Base-by-base conservation (phyloP, 2,888 invertebrate species). In the Tenthredo notha region DNA sequence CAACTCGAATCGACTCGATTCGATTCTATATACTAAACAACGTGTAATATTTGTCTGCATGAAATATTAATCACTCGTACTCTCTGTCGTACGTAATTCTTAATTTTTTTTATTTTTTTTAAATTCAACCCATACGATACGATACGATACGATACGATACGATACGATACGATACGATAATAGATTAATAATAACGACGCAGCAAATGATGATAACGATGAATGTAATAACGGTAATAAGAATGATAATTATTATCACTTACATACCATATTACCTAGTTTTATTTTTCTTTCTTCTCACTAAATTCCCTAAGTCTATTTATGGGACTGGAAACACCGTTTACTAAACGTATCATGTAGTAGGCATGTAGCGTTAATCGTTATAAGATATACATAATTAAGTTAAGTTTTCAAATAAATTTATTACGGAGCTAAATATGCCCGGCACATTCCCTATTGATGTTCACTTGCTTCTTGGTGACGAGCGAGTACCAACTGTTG, bases 401-500 rank as follows among this genome's bases (percentile, higher is more conserved):
- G 61, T 83, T 83, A 83, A 37, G 80, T 25, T 83, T 54, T 50
- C 50, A 83, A 67, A 83, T 67, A 83, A 83, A 61, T 21, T 40
- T 80, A 40, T 61, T 54, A 37, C n/a, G 78, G 58, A 58, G 78
- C 78, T 29, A 37, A n/a, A 75, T 75, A 75, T 75, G 18, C 47
- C 1, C n/a, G 54, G 5, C 54, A 54, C n/a, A 54, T 54, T 54
- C n/a, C n/a, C n/a, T n/a, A 18, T 25, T 6, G 25, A 12, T 58
- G 83, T 87, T 92, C 90, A 95, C 92, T 95, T 95, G 91, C 94
- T 94, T 88, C 94, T 94, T 85, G 94, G 93, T 89, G 93, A 94
- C 87, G 93, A 92, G 90, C 95, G 94, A 88, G 95, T 95, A 89
- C 96, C 97, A 89, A 96, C 95, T 87, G 95, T 95, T 94, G 97